A percentile compares a stretch with the other conserved stretches of the same genome.
These are phyloP conservation scores for Trichomalopsis sarcophagae DNA, from an alignment of 1,140 invertebrate genomes.

Conservation along the genomic window DNA sequence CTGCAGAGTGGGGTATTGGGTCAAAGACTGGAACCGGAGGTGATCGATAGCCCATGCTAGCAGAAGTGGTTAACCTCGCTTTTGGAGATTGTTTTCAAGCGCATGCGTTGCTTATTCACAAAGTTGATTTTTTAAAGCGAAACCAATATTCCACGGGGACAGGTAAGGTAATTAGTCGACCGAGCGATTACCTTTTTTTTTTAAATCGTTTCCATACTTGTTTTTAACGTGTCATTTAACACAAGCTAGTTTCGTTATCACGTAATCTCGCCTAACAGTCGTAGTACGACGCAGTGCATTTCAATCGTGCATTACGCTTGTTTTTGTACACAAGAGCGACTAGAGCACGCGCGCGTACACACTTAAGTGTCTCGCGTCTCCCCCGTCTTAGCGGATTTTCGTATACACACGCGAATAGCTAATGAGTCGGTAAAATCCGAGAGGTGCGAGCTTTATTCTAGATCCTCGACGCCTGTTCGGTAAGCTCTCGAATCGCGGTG, in stretches of 20 bases:
- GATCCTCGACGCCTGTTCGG: background rate
- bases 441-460: background rate
- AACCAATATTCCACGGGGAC: too few species aligned
- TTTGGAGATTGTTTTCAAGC: background rate
- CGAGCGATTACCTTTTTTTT: background rate
- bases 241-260: background rate
- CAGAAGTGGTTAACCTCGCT: background rate
- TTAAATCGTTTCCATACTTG: background rate
- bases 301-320: background rate
- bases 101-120: background rate
- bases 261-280: conserved; percentile 6
- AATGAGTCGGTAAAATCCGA: conserved; percentile 25
- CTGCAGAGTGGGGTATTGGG: background rate
- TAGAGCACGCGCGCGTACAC: background rate
- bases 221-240: background rate
- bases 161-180: too few species aligned
- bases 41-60: background rate
- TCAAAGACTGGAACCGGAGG: background rate
- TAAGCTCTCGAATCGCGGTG: background rate
- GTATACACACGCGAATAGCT: conserved; percentile 7
- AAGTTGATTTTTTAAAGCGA: too few species aligned
- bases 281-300: background rate
- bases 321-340: background rate
- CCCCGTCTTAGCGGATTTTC: conserved; percentile 25
- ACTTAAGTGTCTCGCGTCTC: background rate